phyloP scores from a whole-genome alignment of 1,140 invertebrate genomes.

The Drosophila littoralis region DNA sequence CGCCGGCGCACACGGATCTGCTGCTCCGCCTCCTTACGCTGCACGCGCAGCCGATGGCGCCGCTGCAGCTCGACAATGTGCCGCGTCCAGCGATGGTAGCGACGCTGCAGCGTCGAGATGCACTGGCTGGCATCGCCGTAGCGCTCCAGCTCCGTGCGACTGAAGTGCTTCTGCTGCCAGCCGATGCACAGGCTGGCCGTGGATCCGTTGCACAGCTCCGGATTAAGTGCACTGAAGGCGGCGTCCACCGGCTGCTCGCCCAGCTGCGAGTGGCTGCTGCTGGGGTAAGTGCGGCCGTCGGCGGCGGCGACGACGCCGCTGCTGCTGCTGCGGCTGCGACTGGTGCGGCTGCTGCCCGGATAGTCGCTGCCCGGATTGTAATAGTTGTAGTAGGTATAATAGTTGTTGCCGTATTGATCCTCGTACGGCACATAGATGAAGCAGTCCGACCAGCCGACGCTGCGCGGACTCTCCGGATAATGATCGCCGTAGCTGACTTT shows the following conservation, averaged over 20 bases:
- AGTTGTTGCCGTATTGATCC: slow-evolving; percentile 45
- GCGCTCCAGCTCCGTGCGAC: slow-evolving; percentile 55
- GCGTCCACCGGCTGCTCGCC: slow-evolving; percentile 20
- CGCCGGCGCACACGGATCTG: slow-evolving; percentile 28
- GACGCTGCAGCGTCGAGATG: slow-evolving; percentile 49
- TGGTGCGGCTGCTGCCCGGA: background rate
- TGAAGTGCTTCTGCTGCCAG: slow-evolving; percentile 81
- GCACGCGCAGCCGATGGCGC: slow-evolving; percentile 22
- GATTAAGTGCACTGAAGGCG: slow-evolving; percentile 42
- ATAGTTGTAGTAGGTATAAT: slow-evolving; percentile 42
- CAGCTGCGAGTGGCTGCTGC: slow-evolving; percentile 4
- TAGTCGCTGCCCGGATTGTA: slow-evolving; percentile 38
- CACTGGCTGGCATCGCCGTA: slow-evolving; percentile 55
- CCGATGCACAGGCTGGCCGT: slow-evolving; percentile 54
- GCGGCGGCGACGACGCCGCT: background rate
- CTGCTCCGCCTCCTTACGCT: background rate
- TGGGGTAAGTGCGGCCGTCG: slow-evolving; percentile 5
- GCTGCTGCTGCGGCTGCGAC: slow-evolving; percentile 1
- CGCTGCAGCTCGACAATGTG: slow-evolving; percentile 38
- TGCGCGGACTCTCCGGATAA: slow-evolving; percentile 27
- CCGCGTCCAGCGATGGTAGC: slow-evolving; percentile 66
- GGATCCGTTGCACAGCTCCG: slow-evolving; percentile 55
- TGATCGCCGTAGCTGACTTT: slow-evolving; percentile 10
- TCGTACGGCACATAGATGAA: slow-evolving; percentile 55
- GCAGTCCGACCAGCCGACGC: slow-evolving; percentile 44